Evolutionary conservation across 2,888 invertebrate species (phyloP), one percentile per base, ranked within the genome.

Genomic region (Pecten maximus): DNA sequence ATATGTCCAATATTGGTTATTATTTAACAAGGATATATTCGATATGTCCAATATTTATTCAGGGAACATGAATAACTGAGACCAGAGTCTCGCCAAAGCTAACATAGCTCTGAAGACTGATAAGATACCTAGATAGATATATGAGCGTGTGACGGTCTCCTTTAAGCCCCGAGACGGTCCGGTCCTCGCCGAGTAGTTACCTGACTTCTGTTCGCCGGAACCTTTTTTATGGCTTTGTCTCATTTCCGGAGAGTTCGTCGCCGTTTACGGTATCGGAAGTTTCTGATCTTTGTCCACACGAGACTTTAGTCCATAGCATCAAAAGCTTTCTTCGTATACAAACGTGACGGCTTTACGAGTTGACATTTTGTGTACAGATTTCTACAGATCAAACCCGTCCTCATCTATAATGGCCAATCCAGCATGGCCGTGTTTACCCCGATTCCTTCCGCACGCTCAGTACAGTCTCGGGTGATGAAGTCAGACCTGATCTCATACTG

Each of bases 141-240:
- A 74, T 74, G 60, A 28, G 74, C 10, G 28, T 35, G 28, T 74
- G 35, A 1, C 28, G 19, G 74, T 35, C 74, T 74, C 35, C 35
- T 74, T 74, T 2, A 74, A 74, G 35, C 74, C 12, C 74, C 74
- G 74, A 35, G 35, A 74, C 35, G 15, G 35, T 35, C 74, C 0
- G 23, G 35, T 74, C 74, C 74, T 35, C 35, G 23, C 35, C 74
- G 74, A 28, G 74, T 28, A 74, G 4, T 35, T 74, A 10, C 35
- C 35, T 74, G 28, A 74, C 74, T 74, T 74, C 28, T 74, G 35
- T 35, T 23, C 6, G 74, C 74, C 74, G 74, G 74, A 74, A 74
- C 74, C 74, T 74, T 74, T 35, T 74, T 74, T 74, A 74, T 35
- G 74, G 74, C 74, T 74, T 74, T 28, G 74, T 74, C 74, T 74